Conservation (phyloP, 2,113 vertebrate species). For the Nanorana parkeri region DNA sequence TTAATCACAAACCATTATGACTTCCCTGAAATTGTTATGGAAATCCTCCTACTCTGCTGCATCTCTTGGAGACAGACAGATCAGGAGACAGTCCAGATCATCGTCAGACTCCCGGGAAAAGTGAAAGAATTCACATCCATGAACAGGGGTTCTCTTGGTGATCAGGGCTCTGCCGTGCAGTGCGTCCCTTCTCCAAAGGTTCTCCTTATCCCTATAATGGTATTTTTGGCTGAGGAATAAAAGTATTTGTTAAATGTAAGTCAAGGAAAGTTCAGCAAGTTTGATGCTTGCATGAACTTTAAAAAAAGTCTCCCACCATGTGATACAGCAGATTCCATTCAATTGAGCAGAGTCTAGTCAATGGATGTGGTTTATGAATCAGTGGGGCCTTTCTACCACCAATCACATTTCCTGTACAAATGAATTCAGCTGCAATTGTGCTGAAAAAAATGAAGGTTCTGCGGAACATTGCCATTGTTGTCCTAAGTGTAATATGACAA, state of each 20-base stretch:
- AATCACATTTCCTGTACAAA: slow-evolving; percentile 39
- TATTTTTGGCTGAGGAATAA: background rate
- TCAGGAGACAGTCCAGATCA: too few relatives aligned
- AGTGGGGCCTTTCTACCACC: slow-evolving; percentile 1
- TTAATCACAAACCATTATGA: too few relatives aligned
- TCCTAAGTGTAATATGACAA: background rate
- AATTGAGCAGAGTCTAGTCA: slow-evolving; percentile 13
- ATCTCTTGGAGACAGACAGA: too few relatives aligned
- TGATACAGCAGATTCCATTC: slow-evolving; percentile 37
- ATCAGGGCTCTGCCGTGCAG: background rate
- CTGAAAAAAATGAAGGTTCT: background rate
- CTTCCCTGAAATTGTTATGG: too few relatives aligned
- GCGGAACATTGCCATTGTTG: background rate
- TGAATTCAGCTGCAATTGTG: background rate
- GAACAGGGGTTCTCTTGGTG: background rate
- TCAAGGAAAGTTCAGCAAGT: slow-evolving; percentile 20
- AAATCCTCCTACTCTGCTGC: too few relatives aligned
- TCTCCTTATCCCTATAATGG: background rate
- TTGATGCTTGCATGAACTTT: background rate
- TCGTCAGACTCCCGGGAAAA: too few relatives aligned
- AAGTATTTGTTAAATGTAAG: background rate
- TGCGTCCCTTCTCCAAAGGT: background rate
- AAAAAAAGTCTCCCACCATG: background rate
- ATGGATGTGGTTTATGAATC: slow-evolving; percentile 52
- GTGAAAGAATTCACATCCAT: too few relatives aligned